Evolutionary conservation across 2,797 vertebrate genomes (phyloP).

Genomic region (Gobio occitaniae): DNA sequence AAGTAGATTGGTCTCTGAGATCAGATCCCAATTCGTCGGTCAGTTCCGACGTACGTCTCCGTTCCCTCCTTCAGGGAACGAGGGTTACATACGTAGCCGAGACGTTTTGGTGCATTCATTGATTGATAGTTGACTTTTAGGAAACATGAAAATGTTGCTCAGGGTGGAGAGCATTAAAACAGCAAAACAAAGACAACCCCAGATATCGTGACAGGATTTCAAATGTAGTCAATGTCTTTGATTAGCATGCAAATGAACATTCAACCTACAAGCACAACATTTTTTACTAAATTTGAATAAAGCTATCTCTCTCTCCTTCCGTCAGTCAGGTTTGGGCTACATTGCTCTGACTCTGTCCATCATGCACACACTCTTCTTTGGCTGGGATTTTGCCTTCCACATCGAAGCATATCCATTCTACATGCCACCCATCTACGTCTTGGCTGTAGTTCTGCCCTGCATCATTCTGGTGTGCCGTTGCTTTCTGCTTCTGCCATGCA

Average conservation of each 20-base stretch:
- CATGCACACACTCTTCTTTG: conserved; percentile 85
- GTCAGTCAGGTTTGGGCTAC: conserved; percentile 87
- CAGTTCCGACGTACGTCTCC: too few species aligned
- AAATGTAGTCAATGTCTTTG: neutral
- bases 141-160: neutral
- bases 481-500: conserved; percentile 81
- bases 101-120: too few species aligned
- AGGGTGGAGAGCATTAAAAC: too few species aligned
- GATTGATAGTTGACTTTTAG: neutral
- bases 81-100: too few species aligned
- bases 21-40: too few species aligned
- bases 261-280: neutral
- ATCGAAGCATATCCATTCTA: conserved; percentile 82
- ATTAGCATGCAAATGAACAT: neutral
- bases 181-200: too few species aligned
- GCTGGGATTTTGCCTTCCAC: conserved; percentile 85
- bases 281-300: neutral
- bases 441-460: conserved; percentile 84
- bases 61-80: too few species aligned
- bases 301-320: conserved; percentile 10
- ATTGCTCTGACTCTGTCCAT: conserved; percentile 82
- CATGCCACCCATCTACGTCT: conserved; percentile 86
- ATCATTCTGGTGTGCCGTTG: conserved; percentile 79
- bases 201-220: neutral
- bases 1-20: too few species aligned